Base-by-base conservation (phyloP, 2,888 invertebrate species). In the Zaprionus lineosus region DNA sequence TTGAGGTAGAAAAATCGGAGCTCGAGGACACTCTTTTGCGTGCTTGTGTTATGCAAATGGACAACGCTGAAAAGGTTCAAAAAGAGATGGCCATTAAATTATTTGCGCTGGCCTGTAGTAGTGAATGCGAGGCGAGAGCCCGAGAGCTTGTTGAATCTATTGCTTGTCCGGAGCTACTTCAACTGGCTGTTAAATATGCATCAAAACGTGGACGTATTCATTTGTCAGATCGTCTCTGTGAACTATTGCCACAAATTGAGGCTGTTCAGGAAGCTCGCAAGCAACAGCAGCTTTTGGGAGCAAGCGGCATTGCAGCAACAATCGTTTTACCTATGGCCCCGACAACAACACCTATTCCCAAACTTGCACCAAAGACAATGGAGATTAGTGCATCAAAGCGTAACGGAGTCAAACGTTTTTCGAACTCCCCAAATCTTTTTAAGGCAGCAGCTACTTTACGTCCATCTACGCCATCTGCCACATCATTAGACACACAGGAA, bases 131-230 rank as follows among this genome's bases (percentile, higher is more conserved):
- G 86, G 94, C 94, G 78, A 92, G 98, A 29, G 98, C 97, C 0
- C 90, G 96, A 39, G 98, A 98, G 89, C 91, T 98, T 11, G 95
- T 97, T 89, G 94, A 95, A 84, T 91, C 97, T 74, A 92, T 98
- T 83, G 93, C 94, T 14, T 94, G 95, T 79, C 93, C 94, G 1
- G 94, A 94, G 34, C 91, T 97, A 0, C 90, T 97, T 26, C 95
- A 95, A 63, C 91, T 97, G 26, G 97, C 97, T 0, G 94, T 96
- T n/a, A 96, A 96, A 87, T 98, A 97, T 90, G 96, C 97, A 0
- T 93, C 94, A 0, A 93, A 95, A 69, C 91, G 95, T 7, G 94
- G 95, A 15, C 93, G 94, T 74, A 92, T 93, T 74, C 94, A 95
- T 79, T 91, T 98, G 34, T 95, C 95, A 0, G 95, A 96, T 73